Conservation (phyloP, 2,888 invertebrate genomes). For the Stramonita haemastoma region DNA sequence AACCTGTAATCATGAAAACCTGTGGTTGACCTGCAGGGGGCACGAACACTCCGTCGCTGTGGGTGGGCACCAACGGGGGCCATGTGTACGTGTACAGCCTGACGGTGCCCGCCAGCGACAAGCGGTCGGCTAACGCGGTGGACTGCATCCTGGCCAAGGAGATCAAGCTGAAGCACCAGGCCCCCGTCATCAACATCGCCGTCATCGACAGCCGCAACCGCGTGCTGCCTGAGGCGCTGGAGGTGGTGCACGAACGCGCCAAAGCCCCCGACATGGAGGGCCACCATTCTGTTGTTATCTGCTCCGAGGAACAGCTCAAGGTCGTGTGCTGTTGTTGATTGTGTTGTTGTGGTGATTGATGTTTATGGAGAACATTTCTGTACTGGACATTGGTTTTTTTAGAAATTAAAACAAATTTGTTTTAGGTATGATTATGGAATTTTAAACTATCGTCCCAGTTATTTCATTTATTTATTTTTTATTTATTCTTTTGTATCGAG, state of each 20-base stretch:
- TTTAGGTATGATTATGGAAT: too few relatives aligned
- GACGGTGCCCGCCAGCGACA: constrained; percentile 85
- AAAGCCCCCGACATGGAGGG: constrained; percentile 86
- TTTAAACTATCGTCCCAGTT: too few relatives aligned
- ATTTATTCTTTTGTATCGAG: too few relatives aligned
- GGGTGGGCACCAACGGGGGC: constrained; percentile 98
- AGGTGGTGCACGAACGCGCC: constrained; percentile 80
- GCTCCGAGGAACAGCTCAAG: constrained; percentile 99
- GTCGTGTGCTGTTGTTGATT: constrained; percentile 72
- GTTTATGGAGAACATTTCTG: too few relatives aligned
- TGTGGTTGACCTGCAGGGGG: constrained; percentile 56
- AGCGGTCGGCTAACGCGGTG: constrained; percentile 85
- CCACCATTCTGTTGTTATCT: constrained; percentile 93
- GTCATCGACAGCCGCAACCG: constrained; percentile 88
- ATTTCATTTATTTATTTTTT: too few relatives aligned
- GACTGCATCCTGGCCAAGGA: constrained; percentile 83
- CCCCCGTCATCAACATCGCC: constrained; percentile 95
- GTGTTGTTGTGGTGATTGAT: not conserved
- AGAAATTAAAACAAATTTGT: too few relatives aligned
- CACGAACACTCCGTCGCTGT: constrained; percentile 84
- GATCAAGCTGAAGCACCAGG: constrained; percentile 96
- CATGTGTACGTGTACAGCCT: constrained; percentile 95
- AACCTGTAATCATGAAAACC: too few relatives aligned
- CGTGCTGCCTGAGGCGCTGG: constrained; percentile 83
- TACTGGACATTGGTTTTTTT: too few relatives aligned